Conservation (phyloP, 2,113 vertebrate species). For the Hiodon alosoides region DNA sequence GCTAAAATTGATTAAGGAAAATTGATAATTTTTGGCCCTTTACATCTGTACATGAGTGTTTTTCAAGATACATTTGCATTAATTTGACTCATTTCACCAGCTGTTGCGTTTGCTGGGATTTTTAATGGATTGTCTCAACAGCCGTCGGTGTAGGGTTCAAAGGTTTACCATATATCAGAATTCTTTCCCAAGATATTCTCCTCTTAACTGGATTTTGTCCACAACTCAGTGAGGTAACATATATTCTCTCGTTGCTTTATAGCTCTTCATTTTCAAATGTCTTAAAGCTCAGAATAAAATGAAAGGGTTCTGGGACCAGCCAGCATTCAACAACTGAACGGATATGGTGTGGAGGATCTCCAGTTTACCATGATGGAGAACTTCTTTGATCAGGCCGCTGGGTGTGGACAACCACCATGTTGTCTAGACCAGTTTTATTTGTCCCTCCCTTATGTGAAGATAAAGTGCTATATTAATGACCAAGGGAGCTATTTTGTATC, state of each 20-base stretch:
- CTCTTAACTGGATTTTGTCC: too few species aligned
- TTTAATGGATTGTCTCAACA: too few species aligned
- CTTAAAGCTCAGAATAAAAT: not conserved
- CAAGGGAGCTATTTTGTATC: constrained; percentile 75
- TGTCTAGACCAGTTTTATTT: constrained; percentile 68
- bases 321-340: constrained; percentile 25
- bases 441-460: constrained; percentile 61
- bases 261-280: not conserved
- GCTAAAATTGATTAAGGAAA: constrained; percentile 33
- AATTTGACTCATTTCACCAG: constrained; percentile 15
- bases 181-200: too few species aligned
- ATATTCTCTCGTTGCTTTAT: constrained; percentile 25
- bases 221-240: constrained; percentile 14
- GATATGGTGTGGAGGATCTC: constrained; percentile 25
- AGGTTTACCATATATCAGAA: too few species aligned
- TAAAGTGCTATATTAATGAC: constrained; percentile 82
- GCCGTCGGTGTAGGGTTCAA: too few species aligned
- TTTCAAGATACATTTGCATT: constrained; percentile 3
- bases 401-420: constrained; percentile 63
- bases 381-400: constrained; percentile 35
- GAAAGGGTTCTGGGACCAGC: constrained; percentile 31
- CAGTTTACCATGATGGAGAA: constrained; percentile 32
- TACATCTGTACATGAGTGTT: constrained; percentile 28
- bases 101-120: too few species aligned
- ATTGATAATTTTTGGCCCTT: constrained; percentile 31